Conservation (phyloP, 1,140 invertebrate genomes). For the Nephila pilipes region DNA sequence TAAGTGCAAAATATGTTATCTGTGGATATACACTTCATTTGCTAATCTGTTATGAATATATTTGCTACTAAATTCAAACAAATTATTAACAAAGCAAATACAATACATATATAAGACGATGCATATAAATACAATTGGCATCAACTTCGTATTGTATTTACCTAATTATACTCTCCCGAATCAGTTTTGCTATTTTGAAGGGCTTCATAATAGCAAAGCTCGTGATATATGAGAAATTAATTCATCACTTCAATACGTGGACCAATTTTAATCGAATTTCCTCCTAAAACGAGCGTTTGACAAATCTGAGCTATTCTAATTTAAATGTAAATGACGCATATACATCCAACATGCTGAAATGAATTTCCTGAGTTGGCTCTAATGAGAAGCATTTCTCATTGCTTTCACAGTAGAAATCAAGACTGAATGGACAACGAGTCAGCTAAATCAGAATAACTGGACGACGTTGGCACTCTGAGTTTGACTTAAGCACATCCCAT, state of each 20-base stretch:
- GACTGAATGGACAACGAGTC: background rate
- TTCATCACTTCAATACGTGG: background rate
- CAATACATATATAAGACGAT: no score
- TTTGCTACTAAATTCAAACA: no score
- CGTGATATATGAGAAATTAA: background rate
- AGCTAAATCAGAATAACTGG: background rate
- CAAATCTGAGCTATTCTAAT: conserved; percentile 26
- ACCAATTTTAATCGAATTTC: background rate
- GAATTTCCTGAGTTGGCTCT: background rate
- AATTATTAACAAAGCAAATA: no score
- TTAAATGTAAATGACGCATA: background rate
- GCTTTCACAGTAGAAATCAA: background rate
- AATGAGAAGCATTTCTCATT: background rate
- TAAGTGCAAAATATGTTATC: no score
- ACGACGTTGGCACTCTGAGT: background rate
- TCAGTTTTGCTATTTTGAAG: no score
- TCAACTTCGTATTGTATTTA: no score
- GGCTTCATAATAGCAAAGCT: no score
- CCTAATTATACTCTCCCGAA: no score
- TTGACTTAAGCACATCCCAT: no score
- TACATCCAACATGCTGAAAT: background rate
- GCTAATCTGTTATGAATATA: no score
- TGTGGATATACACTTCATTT: no score
- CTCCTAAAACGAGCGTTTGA: background rate
- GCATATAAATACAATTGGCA: no score